Percentiles rank a stretch among this genome's conserved stretches.
These are phyloP conservation scores for Cephus pygmeus DNA, from an alignment of 2,888 invertebrate species.

Conservation along the genomic window DNA sequence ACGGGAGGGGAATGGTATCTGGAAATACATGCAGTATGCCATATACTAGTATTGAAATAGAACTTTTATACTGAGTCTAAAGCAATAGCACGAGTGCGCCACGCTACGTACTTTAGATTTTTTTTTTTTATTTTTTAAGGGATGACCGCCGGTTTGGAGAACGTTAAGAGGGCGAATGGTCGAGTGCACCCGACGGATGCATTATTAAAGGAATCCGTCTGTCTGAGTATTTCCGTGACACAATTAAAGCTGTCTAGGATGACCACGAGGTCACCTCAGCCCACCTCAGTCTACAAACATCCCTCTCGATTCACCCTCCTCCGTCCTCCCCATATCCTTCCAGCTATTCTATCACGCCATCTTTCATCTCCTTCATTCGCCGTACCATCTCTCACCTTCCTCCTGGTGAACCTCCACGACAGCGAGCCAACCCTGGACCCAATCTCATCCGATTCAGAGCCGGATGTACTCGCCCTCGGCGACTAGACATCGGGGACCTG, in stretches of 20 bases:
- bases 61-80: neutral
- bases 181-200: conserved; percentile 46
- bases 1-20: neutral
- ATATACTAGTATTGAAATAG: neutral
- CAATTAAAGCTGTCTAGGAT: conserved; percentile 44
- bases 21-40: neutral
- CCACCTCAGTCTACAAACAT: neutral
- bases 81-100: conserved; percentile 4
- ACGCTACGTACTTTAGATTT: conserved; percentile 20
- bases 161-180: conserved; percentile 46
- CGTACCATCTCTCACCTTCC: neutral
- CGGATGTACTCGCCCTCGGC: conserved; percentile 14
- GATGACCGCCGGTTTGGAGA: conserved; percentile 19
- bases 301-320: conserved; percentile 4
- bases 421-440: neutral
- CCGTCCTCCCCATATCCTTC: conserved; percentile 2
- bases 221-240: conserved; percentile 60
- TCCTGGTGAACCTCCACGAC: neutral
- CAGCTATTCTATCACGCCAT: conserved; percentile 17
- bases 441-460: neutral
- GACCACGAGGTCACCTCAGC: conserved; percentile 4
- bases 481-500: conserved; percentile 19
- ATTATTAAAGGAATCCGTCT: conserved; percentile 60
- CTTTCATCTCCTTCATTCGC: conserved; percentile 1
- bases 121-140: conserved; percentile 23